A percentile compares a stretch with the other conserved stretches of the same genome.
These are phyloP conservation scores for Campoplex capitator DNA, from an alignment of 2,888 invertebrate species.

Conservation along the genomic window DNA sequence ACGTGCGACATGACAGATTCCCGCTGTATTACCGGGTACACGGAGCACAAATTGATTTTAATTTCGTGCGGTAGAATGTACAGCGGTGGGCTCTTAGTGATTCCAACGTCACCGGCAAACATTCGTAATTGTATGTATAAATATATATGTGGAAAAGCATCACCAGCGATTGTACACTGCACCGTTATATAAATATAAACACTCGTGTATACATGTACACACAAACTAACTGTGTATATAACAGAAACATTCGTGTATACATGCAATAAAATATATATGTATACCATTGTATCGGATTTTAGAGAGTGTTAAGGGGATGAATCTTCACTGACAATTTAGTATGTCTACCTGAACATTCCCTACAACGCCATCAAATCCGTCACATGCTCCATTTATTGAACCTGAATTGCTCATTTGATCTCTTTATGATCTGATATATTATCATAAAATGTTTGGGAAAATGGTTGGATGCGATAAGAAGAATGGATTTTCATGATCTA, in stretches of 20 bases:
- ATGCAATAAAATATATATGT: slow-evolving; percentile 4
- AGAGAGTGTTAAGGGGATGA: slow-evolving; percentile 7
- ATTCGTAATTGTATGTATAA: neutral
- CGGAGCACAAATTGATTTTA: slow-evolving; percentile 73
- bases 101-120: slow-evolving; percentile 50
- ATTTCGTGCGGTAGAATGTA: slow-evolving; percentile 52
- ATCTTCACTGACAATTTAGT: neutral
- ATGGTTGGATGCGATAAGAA: neutral
- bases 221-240: neutral
- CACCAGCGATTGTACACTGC: slow-evolving; percentile 23
- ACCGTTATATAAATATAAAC: slow-evolving; percentile 25
- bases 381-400: neutral
- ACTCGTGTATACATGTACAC: neutral
- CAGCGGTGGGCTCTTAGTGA: slow-evolving; percentile 41
- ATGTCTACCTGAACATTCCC: neutral
- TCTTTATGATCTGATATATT: neutral
- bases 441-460: neutral
- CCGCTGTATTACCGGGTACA: slow-evolving; percentile 71
- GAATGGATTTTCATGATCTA: neutral
- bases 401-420: neutral
- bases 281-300: neutral
- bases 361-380: neutral
- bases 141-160: slow-evolving; percentile 17
- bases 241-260: neutral
- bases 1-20: slow-evolving; percentile 76